These are phyloP conservation scores for Pangasianodon gigas DNA, from an alignment of 2,113 vertebrate genomes.

Conservation along the genomic window DNA sequence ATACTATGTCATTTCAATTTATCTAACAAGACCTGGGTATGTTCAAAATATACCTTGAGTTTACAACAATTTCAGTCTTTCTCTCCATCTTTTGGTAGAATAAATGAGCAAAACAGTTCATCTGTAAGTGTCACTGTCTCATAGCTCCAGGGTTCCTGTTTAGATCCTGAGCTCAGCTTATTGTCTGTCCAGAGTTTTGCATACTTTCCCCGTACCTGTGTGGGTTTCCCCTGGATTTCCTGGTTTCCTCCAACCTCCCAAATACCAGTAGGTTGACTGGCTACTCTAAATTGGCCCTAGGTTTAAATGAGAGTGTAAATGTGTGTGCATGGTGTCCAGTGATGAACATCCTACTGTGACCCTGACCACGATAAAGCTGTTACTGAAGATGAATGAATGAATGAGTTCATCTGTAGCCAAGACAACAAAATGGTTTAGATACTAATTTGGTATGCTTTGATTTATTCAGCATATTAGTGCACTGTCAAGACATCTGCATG, in stretches of 20 bases:
- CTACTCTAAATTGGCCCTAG: neutral
- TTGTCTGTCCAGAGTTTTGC: neutral
- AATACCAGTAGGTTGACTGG: neutral
- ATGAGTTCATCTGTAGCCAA: neutral
- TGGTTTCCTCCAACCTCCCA: neutral
- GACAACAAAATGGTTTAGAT: conserved; percentile 20
- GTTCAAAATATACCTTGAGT: neutral
- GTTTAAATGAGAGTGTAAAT: neutral
- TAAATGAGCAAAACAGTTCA: neutral
- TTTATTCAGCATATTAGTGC: conserved; percentile 17
- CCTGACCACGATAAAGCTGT: conserved; percentile 5
- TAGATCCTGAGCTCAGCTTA: neutral
- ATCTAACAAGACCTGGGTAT: neutral
- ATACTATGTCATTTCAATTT: neutral
- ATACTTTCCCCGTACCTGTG: neutral
- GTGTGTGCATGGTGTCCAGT: neutral
- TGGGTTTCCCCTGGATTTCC: neutral
- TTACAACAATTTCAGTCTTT: neutral
- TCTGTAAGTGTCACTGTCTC: neutral
- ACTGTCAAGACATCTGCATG: conserved; percentile 15
- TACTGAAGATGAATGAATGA: neutral
- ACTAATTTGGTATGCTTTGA: conserved; percentile 8
- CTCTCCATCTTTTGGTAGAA: neutral
- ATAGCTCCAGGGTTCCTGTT: neutral
- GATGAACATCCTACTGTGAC: neutral